These are phyloP conservation scores for Toxotes chatareus DNA, from an alignment of 2,113 vertebrate species.

Conservation along the genomic window DNA sequence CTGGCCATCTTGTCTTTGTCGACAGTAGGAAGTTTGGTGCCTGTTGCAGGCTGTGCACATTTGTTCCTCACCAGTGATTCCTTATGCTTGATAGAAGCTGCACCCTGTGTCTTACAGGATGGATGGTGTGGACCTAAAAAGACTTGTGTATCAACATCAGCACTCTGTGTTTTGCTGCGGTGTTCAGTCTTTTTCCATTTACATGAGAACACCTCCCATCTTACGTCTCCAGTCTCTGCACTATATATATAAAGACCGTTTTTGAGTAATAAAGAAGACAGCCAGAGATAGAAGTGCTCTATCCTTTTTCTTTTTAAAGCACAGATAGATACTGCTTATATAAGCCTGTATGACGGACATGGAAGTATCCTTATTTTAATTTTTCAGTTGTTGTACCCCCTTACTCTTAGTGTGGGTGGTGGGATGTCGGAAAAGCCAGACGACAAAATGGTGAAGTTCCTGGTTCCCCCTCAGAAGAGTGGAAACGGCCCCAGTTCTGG, in stretches of 20 bases:
- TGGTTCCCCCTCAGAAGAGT: conserved; percentile 87
- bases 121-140: conserved; percentile 82
- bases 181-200: conserved; percentile 75
- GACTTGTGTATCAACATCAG: conserved; percentile 71
- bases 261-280: conserved; percentile 53
- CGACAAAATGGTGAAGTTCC: conserved; percentile 86
- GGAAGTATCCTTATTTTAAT: conserved; percentile 69
- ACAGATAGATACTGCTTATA: conserved; percentile 29
- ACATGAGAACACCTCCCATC: conserved; percentile 81
- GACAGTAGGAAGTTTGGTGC: conserved; percentile 42
- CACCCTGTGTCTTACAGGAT: conserved; percentile 77
- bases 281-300: conserved; percentile 37
- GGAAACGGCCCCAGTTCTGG: conserved; percentile 93
- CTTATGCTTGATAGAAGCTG: conserved; percentile 75
- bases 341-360: conserved; percentile 64
- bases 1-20: conserved; percentile 32
- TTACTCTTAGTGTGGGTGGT: conserved; percentile 76
- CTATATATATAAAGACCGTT: conserved; percentile 69
- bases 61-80: conserved; percentile 64
- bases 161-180: conserved; percentile 66
- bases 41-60: conserved; percentile 53
- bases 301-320: conserved; percentile 45
- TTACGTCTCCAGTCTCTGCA: conserved; percentile 62
- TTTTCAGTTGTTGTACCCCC: conserved; percentile 64
- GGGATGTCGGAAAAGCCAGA: conserved; percentile 87